Percentiles rank a stretch among this genome's conserved stretches.
Conservation (phyloP, 2,888 invertebrate species). For the Clepsis dumicolana region DNA sequence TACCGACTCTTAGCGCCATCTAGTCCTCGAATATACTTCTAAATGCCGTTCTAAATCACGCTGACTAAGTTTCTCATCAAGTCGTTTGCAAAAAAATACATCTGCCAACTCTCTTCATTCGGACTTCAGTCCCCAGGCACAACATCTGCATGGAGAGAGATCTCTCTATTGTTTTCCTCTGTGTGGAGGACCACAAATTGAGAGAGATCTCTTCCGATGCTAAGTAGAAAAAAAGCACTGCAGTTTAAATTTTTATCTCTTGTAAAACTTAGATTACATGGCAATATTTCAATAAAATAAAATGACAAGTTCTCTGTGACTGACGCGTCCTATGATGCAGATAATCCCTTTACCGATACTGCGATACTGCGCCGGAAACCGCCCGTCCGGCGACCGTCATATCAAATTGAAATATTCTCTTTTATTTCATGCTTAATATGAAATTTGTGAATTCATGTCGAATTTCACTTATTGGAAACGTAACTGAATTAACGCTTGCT, state of each 20-base stretch:
- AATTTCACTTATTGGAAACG: neutral
- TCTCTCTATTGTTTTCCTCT: no score
- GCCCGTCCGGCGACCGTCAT: neutral
- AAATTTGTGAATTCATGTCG: neutral
- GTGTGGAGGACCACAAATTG: no score
- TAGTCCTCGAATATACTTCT: no score
- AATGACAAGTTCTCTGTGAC: neutral
- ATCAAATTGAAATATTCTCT: constrained; percentile 3
- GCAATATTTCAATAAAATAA: neutral
- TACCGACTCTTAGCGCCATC: no score
- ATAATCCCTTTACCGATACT: constrained; percentile 3
- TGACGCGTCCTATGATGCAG: neutral
- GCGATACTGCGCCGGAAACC: neutral
- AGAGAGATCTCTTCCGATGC: no score
- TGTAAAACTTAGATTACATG: neutral
- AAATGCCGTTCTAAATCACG: no score
- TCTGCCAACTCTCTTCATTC: no score
- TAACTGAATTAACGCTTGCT: neutral
- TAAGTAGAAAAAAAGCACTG: no score
- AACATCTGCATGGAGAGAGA: no score
- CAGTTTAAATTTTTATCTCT: neutral
- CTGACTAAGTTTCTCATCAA: no score
- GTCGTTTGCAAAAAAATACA: no score
- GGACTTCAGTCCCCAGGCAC: no score
- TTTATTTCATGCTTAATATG: neutral